Evolutionary conservation across 1,140 invertebrate species (phyloP).

Genomic region (Sipha flava): DNA sequence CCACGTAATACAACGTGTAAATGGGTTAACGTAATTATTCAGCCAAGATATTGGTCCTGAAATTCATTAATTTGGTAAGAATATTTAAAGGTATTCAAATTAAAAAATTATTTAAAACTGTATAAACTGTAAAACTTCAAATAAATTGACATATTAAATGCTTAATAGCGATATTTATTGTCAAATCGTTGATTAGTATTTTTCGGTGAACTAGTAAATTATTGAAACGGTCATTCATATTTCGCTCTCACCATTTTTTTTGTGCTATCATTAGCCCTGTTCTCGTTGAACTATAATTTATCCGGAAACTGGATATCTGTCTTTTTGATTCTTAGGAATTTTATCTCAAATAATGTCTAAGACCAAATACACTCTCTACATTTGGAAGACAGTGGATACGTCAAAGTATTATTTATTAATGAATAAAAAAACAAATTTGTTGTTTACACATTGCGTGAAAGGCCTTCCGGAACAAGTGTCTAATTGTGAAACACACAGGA

Average conservation of each 20-base stretch:
- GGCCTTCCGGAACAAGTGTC: constrained; percentile 29
- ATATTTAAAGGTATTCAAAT: not conserved
- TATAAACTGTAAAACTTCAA: not conserved
- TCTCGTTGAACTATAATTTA: not conserved
- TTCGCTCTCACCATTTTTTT: not conserved
- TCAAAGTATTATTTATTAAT: not conserved
- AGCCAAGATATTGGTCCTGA: not conserved
- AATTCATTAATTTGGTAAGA: not conserved
- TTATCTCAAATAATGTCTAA: not conserved
- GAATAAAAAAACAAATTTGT: not conserved
- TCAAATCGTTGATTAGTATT: not conserved
- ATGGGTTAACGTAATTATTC: no score
- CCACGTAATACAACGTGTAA: no score
- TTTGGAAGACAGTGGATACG: not conserved
- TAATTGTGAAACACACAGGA: constrained; percentile 24
- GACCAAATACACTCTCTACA: not conserved
- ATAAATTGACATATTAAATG: no score
- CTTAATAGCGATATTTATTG: no score
- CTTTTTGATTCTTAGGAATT: not conserved
- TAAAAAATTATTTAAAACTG: not conserved
- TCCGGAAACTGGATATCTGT: not conserved
- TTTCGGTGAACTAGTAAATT: not conserved
- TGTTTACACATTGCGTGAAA: constrained; percentile 29
- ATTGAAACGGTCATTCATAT: not conserved
- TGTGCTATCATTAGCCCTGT: not conserved